Conservation (phyloP, 2,888 invertebrate genomes). For the Drosophila lutescens region DNA sequence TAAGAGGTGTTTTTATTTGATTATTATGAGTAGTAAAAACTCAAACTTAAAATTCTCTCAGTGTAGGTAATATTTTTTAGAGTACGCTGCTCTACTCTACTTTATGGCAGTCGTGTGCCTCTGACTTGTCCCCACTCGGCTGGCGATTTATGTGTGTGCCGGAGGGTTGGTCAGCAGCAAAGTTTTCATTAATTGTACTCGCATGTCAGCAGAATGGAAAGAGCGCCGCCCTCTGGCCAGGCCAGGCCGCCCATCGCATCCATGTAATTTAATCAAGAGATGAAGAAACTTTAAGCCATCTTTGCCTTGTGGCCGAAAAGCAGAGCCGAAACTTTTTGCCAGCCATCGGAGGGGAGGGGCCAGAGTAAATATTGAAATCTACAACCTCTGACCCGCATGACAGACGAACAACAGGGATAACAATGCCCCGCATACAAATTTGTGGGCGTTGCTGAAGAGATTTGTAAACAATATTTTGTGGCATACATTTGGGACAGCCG, state of each 20-base stretch:
- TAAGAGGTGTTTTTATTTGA: no score
- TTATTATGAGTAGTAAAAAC: no score
- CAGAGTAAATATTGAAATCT: slow-evolving; percentile 77
- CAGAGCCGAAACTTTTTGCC: slow-evolving; percentile 58
- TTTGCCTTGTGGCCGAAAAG: slow-evolving; percentile 33
- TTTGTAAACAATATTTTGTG: slow-evolving; percentile 80
- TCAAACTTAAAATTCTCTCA: no score
- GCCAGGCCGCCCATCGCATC: slow-evolving; percentile 20
- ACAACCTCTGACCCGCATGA: slow-evolving; percentile 69
- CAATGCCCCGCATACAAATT: slow-evolving; percentile 71
- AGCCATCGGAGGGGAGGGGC: slow-evolving; percentile 3
- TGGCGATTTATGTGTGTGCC: slow-evolving; percentile 61
- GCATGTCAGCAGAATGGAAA: slow-evolving; percentile 50
- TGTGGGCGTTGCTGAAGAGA: slow-evolving; percentile 75
- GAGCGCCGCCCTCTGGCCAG: slow-evolving; percentile 24
- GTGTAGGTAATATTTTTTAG: slow-evolving; percentile 9
- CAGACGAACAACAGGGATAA: slow-evolving; percentile 58
- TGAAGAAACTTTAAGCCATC: slow-evolving; percentile 69
- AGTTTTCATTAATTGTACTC: slow-evolving; percentile 59
- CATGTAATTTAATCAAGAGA: slow-evolving; percentile 73
- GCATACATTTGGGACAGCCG: slow-evolving; percentile 66
- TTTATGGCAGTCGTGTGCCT: slow-evolving; percentile 65
- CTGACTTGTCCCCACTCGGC: slow-evolving; percentile 37
- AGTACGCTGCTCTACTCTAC: slow-evolving; percentile 35
- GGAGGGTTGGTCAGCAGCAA: slow-evolving; percentile 37